Conservation (phyloP, 2,797 vertebrate genomes). For the Gallinago solitaria region DNA sequence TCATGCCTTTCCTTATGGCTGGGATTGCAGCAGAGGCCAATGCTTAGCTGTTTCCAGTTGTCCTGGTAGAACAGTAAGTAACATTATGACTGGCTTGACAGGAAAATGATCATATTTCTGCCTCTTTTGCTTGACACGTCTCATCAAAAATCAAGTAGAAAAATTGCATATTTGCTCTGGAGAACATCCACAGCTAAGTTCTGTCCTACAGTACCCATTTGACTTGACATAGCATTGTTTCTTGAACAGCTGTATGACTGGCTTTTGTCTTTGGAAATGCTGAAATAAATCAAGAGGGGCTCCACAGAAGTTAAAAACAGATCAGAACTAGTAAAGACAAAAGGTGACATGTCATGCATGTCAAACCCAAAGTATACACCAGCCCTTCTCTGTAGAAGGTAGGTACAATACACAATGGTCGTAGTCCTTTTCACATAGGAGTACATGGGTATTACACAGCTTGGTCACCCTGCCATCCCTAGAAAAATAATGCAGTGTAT, state of each 20-base stretch:
- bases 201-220: neutral
- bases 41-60: constrained; percentile 3
- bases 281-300: neutral
- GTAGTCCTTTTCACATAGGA: neutral
- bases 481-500: neutral
- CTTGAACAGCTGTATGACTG: neutral
- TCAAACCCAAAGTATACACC: neutral
- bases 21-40: neutral
- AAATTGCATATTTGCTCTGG: neutral
- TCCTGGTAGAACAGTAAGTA: constrained; percentile 7
- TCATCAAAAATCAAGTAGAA: constrained; percentile 14
- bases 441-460: neutral
- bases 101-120: neutral
- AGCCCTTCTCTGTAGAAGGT: neutral
- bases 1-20: constrained; percentile 25
- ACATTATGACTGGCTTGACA: neutral
- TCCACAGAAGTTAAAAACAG: neutral
- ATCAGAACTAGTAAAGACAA: neutral
- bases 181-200: neutral
- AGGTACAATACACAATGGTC: neutral
- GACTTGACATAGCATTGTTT: neutral
- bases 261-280: neutral
- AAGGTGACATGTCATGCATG: neutral
- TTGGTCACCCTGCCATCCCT: neutral
- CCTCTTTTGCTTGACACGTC: neutral